Percentiles rank a stretch among this genome's conserved stretches.
phyloP scores from a whole-genome alignment of 2,888 invertebrate genomes.

The Aricia artaxerxes region DNA sequence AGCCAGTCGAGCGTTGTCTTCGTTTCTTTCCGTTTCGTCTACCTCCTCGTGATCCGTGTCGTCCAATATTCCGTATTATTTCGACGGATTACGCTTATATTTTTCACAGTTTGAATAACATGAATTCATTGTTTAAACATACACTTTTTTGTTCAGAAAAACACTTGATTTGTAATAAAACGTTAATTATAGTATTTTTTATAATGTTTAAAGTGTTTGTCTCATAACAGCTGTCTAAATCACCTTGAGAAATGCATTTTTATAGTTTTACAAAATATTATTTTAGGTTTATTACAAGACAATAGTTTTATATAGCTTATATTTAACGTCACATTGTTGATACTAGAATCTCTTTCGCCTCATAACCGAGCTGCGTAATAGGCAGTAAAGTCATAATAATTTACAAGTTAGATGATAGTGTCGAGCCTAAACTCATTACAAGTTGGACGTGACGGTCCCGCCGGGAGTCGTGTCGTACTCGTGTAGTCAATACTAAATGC shows the following conservation, averaged over 20 bases:
- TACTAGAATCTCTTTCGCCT: neutral
- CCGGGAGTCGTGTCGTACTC: neutral
- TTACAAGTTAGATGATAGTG: neutral
- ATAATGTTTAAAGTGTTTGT: too few species aligned
- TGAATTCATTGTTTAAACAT: neutral
- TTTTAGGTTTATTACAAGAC: too few species aligned
- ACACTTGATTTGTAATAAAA: too few species aligned
- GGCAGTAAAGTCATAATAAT: neutral
- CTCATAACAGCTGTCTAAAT: too few species aligned
- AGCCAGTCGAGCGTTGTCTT: constrained; percentile 9
- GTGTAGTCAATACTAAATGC: constrained; percentile 1
- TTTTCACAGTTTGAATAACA: neutral
- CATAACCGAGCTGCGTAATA: neutral
- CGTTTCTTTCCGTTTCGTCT: neutral
- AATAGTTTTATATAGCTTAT: too few species aligned
- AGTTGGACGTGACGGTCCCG: neutral
- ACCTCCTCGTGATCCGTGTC: neutral
- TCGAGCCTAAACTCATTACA: neutral
- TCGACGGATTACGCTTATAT: neutral
- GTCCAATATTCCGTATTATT: neutral
- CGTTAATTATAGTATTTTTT: too few species aligned
- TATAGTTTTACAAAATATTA: too few species aligned
- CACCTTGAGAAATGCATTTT: too few species aligned
- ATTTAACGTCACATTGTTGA: neutral
- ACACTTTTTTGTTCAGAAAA: neutral